phyloP scores from a whole-genome alignment of 2,113 vertebrate species.

The Crocuta crocuta region DNA sequence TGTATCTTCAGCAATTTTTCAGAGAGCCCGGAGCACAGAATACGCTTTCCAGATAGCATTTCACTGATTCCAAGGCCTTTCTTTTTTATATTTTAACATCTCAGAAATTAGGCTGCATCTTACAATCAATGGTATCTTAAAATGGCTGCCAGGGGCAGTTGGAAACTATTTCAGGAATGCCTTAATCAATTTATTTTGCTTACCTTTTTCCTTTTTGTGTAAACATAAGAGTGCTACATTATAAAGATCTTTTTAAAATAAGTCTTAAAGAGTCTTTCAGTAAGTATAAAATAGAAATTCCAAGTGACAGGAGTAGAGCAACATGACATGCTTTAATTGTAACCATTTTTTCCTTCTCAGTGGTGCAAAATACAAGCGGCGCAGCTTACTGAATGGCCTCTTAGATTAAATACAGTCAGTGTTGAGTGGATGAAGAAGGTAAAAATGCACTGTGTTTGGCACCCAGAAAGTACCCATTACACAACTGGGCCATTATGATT shows the following conservation, averaged over 20 bases:
- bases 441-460: not conserved
- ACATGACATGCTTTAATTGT: conserved; percentile 56
- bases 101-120: conserved; percentile 26
- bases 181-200: conserved; percentile 43
- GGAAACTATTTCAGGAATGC: not conserved
- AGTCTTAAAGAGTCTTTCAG: conserved; percentile 34
- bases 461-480: not conserved
- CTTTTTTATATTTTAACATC: not conserved
- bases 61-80: not conserved
- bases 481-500: no score
- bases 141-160: not conserved
- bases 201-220: conserved; percentile 51
- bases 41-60: not conserved
- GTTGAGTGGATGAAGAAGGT: not conserved
- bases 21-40: not conserved
- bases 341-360: conserved; percentile 23
- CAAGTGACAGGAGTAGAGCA: not conserved
- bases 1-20: not conserved
- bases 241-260: conserved; percentile 44
- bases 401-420: not conserved
- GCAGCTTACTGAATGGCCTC: not conserved
- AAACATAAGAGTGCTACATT: conserved; percentile 8
- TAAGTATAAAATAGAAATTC: conserved; percentile 60
- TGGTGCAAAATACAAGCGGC: not conserved
- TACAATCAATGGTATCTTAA: not conserved